Evolutionary conservation across 2,113 vertebrate genomes (phyloP).

Genomic region (Halichoerus grypus): DNA sequence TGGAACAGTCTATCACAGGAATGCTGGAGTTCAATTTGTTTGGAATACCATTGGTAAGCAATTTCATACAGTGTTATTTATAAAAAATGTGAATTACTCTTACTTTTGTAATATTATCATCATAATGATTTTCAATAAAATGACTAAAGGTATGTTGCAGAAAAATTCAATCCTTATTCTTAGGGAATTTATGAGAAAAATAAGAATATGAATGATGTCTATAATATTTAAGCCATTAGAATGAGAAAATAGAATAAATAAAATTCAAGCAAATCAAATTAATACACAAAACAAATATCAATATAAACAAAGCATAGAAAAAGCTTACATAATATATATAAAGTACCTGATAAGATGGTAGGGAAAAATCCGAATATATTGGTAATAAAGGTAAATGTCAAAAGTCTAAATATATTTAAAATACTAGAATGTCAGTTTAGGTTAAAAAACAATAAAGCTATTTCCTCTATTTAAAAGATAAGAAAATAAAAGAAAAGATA

Average conservation of each 20-base stretch:
- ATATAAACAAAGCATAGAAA: neutral
- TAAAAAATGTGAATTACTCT: neutral
- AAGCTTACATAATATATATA: neutral
- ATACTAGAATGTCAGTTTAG: neutral
- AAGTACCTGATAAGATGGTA: neutral
- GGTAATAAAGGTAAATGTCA: neutral
- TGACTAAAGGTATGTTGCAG: neutral
- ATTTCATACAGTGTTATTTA: neutral
- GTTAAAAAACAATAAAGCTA: neutral
- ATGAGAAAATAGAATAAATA: neutral
- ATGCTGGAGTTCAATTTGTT: constrained; percentile 97
- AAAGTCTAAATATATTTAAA: neutral
- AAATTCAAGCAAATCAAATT: neutral
- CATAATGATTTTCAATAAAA: neutral
- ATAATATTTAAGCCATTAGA: neutral
- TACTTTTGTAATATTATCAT: neutral
- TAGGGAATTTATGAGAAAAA: neutral
- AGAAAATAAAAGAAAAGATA: neutral
- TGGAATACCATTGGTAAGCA: constrained; percentile 94
- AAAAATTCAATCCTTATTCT: neutral
- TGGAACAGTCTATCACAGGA: constrained; percentile 96
- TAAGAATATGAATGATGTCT: neutral
- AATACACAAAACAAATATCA: neutral
- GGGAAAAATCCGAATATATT: neutral
- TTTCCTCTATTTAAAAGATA: neutral